These are phyloP conservation scores for Rhaphigaster nebulosa DNA, from an alignment of 2,888 invertebrate genomes.

Conservation along the genomic window DNA sequence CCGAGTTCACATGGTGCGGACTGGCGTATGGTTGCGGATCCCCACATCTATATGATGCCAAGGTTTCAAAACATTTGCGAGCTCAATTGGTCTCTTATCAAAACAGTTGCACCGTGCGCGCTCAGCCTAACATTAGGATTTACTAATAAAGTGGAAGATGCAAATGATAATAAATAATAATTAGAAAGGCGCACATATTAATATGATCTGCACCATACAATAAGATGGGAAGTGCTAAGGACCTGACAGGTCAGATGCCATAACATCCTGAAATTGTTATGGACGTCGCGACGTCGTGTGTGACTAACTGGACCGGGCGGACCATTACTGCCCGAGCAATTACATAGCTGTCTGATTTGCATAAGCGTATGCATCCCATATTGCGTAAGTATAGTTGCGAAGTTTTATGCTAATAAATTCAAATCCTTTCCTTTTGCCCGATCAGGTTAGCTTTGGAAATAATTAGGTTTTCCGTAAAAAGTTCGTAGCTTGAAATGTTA, in stretches of 20 bases:
- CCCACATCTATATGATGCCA: too few relatives aligned
- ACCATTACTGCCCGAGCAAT: neutral
- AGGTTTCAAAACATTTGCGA: too few relatives aligned
- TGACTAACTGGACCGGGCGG: neutral
- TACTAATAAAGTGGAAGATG: too few relatives aligned
- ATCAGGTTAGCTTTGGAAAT: neutral
- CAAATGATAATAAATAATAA: too few relatives aligned
- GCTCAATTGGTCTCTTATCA: too few relatives aligned
- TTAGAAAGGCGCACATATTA: too few relatives aligned
- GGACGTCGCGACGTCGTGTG: neutral
- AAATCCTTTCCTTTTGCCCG: neutral
- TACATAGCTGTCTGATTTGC: neutral
- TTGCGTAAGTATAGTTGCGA: neutral
- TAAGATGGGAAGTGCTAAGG: neutral
- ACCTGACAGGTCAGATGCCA: neutral
- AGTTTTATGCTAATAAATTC: neutral
- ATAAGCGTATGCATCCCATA: conserved; percentile 23
- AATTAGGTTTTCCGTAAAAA: neutral
- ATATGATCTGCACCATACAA: too few relatives aligned
- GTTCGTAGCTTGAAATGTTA: neutral
- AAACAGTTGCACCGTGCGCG: too few relatives aligned
- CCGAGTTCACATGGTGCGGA: too few relatives aligned
- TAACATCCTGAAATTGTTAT: neutral
- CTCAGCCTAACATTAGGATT: too few relatives aligned
- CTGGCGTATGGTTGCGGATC: too few relatives aligned